Base-by-base conservation (phyloP, 1,140 invertebrate genomes). In the Drosophila aff. region DNA sequence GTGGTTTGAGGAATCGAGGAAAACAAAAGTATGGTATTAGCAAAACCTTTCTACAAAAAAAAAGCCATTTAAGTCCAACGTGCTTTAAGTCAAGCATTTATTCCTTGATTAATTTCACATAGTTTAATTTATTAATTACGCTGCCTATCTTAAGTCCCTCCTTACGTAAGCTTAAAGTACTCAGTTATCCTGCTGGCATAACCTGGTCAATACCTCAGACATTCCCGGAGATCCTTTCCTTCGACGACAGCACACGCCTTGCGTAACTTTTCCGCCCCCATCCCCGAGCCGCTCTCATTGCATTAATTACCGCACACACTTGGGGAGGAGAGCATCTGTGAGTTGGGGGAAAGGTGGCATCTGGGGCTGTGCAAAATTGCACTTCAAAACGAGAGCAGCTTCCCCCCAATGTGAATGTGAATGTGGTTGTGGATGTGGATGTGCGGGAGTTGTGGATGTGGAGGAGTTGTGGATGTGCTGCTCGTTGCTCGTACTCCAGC, bases 261-360 rank as follows among this genome's bases (percentile, higher is more conserved):
- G 55, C 57, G 47, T 52, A 65, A 65, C 49, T 40, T 68, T 81
- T 49, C 46, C 44, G 33, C 50, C 63, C 43, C 43, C 76, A 58
- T 59, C 46, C 18, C 13, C 38, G 16, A 23, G 18, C 23, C 21
- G 31, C 38, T 49, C 67, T 38, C 68, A 74, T 80, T 89, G 83
- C 84, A 90, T 89, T 89, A 89, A 89, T 89, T 89, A 89, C 85
- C 85, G 76, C 76, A 77, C 76, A 77, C 55, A 81, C 82, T 75
- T 49, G 78, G 63, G 69, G 67, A 79, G 82, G 72, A 75, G 82
- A 79, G 82, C 71, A 77, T 63, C 59, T 74, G 71, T 18, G 36
- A 62, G 40, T 33, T 7, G 40, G 47, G 16, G 18, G 63, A 31
- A 21, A 11, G 53, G 38, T 23, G 68, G 89, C 81, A 90, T 89